Conservation (phyloP, 2,888 invertebrate genomes). For the Morpho achilles region DNA sequence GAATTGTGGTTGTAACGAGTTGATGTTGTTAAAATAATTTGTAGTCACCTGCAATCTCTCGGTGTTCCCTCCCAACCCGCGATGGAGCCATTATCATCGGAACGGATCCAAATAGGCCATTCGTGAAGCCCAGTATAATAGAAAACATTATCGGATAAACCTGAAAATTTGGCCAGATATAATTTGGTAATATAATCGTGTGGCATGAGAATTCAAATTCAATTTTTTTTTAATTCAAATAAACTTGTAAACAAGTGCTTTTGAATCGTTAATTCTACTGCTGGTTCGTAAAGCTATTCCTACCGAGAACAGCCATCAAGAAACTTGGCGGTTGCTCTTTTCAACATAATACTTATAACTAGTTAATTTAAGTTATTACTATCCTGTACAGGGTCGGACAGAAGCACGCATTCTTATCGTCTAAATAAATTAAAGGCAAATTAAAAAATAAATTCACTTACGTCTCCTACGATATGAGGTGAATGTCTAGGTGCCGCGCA, state of each 20-base stretch:
- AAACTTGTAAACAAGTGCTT: neutral
- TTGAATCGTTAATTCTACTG: too few relatives aligned
- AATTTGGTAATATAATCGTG: neutral
- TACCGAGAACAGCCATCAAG: too few relatives aligned
- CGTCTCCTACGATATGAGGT: constrained; percentile 83
- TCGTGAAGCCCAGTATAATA: constrained; percentile 87
- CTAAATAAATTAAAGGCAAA: neutral
- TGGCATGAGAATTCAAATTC: neutral
- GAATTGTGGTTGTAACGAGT: too few relatives aligned
- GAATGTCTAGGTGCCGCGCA: constrained; percentile 88
- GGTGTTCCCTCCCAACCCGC: constrained; percentile 90
- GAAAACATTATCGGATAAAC: constrained; percentile 72
- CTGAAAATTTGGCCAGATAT: constrained; percentile 38
- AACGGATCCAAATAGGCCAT: constrained; percentile 93
- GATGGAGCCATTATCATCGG: constrained; percentile 96
- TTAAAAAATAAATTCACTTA: constrained; percentile 34
- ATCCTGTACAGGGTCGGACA: neutral
- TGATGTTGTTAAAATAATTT: neutral
- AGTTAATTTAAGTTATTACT: too few relatives aligned
- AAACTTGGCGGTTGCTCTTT: too few relatives aligned
- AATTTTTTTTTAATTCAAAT: neutral
- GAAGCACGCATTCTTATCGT: too few relatives aligned
- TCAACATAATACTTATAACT: too few relatives aligned
- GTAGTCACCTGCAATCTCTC: constrained; percentile 89
- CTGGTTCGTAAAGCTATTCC: too few relatives aligned